A percentile compares a stretch with the other conserved stretches of the same genome.
phyloP scores from a whole-genome alignment of 2,113 vertebrate species.

The Dicentrarchus labrax region DNA sequence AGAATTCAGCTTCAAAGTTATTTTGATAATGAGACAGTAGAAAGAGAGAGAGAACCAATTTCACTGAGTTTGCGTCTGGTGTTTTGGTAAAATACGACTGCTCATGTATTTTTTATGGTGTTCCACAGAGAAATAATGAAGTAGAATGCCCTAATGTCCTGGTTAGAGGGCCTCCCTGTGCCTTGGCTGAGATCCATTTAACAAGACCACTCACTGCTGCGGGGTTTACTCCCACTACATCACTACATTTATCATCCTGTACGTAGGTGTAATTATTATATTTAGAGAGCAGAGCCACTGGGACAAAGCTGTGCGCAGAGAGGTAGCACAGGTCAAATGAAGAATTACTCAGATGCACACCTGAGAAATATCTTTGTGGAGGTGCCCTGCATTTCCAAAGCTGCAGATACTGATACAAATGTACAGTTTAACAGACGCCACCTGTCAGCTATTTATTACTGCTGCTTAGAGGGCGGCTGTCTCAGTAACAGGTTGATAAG shows the following conservation, averaged over 20 bases:
- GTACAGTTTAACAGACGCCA: not conserved
- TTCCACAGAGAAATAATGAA: constrained; percentile 67
- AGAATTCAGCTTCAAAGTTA: constrained; percentile 41
- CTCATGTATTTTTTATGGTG: constrained; percentile 55
- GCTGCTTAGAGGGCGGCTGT: not conserved
- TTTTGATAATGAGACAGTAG: not conserved
- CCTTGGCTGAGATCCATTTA: constrained; percentile 56
- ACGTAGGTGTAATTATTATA: constrained; percentile 67
- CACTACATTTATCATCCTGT: constrained; percentile 60
- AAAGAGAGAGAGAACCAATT: constrained; percentile 25
- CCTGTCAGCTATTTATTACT: not conserved
- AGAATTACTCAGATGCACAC: constrained; percentile 49
- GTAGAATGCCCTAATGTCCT: constrained; percentile 51
- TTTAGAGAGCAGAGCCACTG: constrained; percentile 62
- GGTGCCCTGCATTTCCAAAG: constrained; percentile 19
- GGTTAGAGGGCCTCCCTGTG: constrained; percentile 29
- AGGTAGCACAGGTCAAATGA: constrained; percentile 50
- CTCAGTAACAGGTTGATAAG: not conserved
- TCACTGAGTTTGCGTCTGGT: constrained; percentile 49
- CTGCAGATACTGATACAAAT: not conserved
- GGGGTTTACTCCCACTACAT: constrained; percentile 51
- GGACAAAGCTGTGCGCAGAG: constrained; percentile 43
- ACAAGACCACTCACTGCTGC: constrained; percentile 42
- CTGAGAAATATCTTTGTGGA: constrained; percentile 37
- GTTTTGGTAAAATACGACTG: constrained; percentile 60